A percentile compares a stretch with the other conserved stretches of the same genome.
phyloP scores from a whole-genome alignment of 2,797 vertebrate species.

The Takifugu ocellatus region DNA sequence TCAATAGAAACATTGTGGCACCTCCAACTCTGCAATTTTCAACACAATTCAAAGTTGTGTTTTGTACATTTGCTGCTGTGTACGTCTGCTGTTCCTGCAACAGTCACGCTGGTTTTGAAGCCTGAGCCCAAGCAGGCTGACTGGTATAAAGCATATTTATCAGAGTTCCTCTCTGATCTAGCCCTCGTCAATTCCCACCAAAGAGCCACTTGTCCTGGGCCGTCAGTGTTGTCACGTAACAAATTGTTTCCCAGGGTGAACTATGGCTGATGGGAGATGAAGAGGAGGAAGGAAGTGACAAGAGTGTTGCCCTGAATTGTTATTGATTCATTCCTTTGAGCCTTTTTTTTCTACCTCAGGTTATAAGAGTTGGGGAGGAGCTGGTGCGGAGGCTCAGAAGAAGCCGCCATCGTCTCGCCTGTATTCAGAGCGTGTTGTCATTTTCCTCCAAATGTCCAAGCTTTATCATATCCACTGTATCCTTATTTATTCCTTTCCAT shows the following conservation, averaged over 20 bases:
- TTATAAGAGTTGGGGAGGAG: slow-evolving; percentile 50
- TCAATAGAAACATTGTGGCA: background rate
- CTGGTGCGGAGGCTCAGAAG: slow-evolving; percentile 38
- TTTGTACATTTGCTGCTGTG: background rate
- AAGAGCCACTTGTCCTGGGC: slow-evolving; percentile 52
- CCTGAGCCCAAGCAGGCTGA: slow-evolving; percentile 1
- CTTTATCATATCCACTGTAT: too few relatives aligned
- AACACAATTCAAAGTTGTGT: background rate
- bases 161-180: slow-evolving; percentile 29
- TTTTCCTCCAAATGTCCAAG: slow-evolving; percentile 17
- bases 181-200: slow-evolving; percentile 40
- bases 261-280: slow-evolving; percentile 53
- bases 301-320: slow-evolving; percentile 65
- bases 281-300: slow-evolving; percentile 63
- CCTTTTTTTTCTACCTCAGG: slow-evolving; percentile 50
- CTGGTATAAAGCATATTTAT: slow-evolving; percentile 43
- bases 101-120: too few relatives aligned
- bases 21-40: background rate
- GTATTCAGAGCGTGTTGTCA: slow-evolving; percentile 4
- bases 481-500: too few relatives aligned
- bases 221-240: slow-evolving; percentile 58
- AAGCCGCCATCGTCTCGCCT: slow-evolving; percentile 2
- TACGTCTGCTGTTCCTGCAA: too few relatives aligned
- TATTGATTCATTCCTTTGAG: slow-evolving; percentile 71
- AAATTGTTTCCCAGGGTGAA: slow-evolving; percentile 63